Conservation (phyloP, 1,140 invertebrate species). For the roundworm (Caenorhabditis elegans) region WBcel235 BX284606.5:10523501-10524000, state of each 20-base stretch:
- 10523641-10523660: too few relatives aligned
- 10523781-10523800: constrained; percentile 46
- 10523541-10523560: neutral
- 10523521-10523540: constrained; percentile 42
- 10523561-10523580: constrained; percentile 12
- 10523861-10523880: constrained; percentile 52
- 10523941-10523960: too few relatives aligned
- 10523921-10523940: neutral
- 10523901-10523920: too few relatives aligned
- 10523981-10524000: too few relatives aligned
- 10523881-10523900: too few relatives aligned
- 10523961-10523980: too few relatives aligned
- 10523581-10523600: constrained; percentile 58
- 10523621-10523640: too few relatives aligned
- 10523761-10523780: constrained; percentile 56
- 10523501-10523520: constrained; percentile 55
- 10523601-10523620: constrained; percentile 63
- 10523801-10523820: constrained; percentile 27
- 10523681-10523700: too few relatives aligned
- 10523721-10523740: constrained; percentile 61
- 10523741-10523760: constrained; percentile 62
- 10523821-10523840: constrained; percentile 49
- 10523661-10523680: too few relatives aligned
- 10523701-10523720: too few relatives aligned
- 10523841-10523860: constrained; percentile 60